Evolutionary conservation across 2,113 vertebrate species (phyloP).

Genomic region (Peromyscus leucopus): DNA sequence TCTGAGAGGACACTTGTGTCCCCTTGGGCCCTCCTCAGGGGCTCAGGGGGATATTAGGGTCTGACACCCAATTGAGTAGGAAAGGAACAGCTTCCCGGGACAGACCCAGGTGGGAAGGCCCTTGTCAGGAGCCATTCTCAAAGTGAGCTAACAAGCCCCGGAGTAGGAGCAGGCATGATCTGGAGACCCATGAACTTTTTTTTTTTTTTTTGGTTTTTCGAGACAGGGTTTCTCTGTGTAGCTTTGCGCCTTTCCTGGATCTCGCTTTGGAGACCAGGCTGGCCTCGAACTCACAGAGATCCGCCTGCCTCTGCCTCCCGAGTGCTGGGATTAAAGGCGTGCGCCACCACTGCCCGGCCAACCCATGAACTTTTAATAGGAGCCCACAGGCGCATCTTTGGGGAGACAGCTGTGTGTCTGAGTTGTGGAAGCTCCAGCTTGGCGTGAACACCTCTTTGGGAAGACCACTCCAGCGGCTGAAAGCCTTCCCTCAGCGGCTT

Average conservation of each 20-base stretch:
- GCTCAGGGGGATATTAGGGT: not conserved
- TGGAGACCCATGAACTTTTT: not conserved
- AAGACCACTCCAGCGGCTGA: not conserved
- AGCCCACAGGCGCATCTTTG: accelerated
- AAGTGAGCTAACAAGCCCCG: not conserved
- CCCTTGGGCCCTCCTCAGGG: not conserved
- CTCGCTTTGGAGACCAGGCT: too few relatives aligned
- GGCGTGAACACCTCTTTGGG: not conserved
- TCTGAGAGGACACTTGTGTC: not conserved
- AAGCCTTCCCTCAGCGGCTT: not conserved
- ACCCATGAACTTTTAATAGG: not conserved
- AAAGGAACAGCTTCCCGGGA: not conserved
- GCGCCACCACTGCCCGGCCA: too few relatives aligned
- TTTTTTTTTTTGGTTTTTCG: too few relatives aligned
- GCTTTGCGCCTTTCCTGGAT: too few relatives aligned
- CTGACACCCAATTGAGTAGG: not conserved
- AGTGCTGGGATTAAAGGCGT: too few relatives aligned
- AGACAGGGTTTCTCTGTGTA: too few relatives aligned
- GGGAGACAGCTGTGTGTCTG: not conserved
- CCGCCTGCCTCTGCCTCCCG: too few relatives aligned
- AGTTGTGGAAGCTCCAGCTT: accelerated
- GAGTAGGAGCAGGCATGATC: accelerated
- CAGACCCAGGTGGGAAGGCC: not conserved
- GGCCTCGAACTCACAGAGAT: too few relatives aligned
- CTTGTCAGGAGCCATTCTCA: not conserved